Evolutionary conservation across 2,113 vertebrate species (phyloP).

Genomic region (human (Homo sapiens)): DNA sequence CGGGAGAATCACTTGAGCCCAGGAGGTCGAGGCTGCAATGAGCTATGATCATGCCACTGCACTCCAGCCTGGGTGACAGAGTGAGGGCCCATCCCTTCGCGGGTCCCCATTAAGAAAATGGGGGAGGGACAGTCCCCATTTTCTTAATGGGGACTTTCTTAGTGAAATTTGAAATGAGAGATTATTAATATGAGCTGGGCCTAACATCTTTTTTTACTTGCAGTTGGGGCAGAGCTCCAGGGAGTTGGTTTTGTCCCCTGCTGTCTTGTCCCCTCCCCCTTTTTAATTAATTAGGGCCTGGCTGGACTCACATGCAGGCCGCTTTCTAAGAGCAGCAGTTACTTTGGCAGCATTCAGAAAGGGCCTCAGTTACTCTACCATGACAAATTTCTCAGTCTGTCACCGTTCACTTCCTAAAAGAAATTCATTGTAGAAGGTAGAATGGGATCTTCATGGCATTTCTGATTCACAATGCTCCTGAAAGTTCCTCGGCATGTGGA

Average conservation of each 20-base stretch:
- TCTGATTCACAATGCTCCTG: background rate
- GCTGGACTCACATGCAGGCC: background rate
- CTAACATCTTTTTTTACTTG: background rate
- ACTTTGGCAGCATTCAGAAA: background rate
- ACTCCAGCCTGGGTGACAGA: too few relatives aligned
- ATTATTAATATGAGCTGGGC: background rate
- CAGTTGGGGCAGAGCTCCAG: background rate
- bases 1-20: too few relatives aligned
- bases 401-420: background rate
- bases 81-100: too few relatives aligned
- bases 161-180: background rate
- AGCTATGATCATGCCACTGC: too few relatives aligned
- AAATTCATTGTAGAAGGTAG: background rate
- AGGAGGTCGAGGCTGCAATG: too few relatives aligned
- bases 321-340: background rate
- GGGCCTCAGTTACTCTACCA: background rate
- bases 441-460: background rate
- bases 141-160: too few relatives aligned
- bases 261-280: background rate
- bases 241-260: background rate
- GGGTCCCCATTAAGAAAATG: too few relatives aligned
- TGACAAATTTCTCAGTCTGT: background rate
- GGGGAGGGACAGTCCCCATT: too few relatives aligned
- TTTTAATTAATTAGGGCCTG: background rate
- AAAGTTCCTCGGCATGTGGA: background rate